Percentiles rank a stretch among this genome's conserved stretches.
Conservation (phyloP, 2,797 vertebrate species). For the Pitangus sulphuratus region DNA sequence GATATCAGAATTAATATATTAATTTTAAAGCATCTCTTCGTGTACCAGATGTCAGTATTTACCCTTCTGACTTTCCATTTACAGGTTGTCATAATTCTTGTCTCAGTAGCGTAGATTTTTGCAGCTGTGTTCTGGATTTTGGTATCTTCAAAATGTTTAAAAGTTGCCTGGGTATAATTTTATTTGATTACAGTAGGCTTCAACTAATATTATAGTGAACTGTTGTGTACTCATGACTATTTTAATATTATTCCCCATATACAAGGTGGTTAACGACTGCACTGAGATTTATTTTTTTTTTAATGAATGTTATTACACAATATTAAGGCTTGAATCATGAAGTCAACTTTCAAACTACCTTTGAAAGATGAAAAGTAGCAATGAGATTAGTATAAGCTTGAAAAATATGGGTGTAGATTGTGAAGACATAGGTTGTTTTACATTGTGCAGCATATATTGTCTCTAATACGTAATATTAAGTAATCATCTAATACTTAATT, state of each 20-base stretch:
- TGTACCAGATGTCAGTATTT: background rate
- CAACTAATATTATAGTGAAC: background rate
- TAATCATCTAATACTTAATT: too few species aligned
- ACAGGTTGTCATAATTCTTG: background rate
- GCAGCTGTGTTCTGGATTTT: background rate
- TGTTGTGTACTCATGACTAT: background rate
- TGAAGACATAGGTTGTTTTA: background rate
- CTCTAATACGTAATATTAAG: background rate
- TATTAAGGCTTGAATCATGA: background rate
- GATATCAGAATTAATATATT: background rate
- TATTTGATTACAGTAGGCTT: background rate
- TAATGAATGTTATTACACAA: background rate
- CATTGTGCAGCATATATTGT: background rate
- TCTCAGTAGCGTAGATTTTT: background rate
- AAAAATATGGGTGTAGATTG: background rate
- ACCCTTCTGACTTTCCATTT: background rate
- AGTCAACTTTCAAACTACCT: background rate
- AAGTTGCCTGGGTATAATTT: background rate
- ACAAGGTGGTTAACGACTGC: background rate
- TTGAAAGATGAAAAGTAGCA: background rate
- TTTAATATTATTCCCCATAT: background rate
- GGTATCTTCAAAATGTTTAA: background rate
- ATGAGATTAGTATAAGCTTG: background rate
- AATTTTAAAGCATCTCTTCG: background rate
- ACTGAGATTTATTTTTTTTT: background rate